phyloP scores from a whole-genome alignment of 2,888 invertebrate species.

The Creontiades dilutus region DNA sequence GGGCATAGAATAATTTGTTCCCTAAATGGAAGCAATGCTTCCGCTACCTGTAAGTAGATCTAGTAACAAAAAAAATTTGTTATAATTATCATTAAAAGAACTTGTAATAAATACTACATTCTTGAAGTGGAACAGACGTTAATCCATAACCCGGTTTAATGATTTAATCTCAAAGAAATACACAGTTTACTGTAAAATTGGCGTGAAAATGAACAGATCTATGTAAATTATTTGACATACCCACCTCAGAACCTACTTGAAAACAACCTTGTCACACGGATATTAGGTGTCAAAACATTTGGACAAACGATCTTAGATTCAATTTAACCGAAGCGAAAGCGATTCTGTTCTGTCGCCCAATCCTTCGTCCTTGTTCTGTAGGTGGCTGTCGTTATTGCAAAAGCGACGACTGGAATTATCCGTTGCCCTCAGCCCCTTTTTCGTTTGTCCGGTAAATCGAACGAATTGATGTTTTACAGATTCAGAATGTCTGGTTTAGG shows the following conservation, averaged over 20 bases:
- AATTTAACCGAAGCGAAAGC: constrained; percentile 11
- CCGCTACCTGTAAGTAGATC: too few relatives aligned
- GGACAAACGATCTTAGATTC: not conserved
- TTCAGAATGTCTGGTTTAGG: not conserved
- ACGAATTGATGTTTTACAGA: constrained; percentile 14
- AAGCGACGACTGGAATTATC: not conserved
- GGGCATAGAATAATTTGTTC: too few relatives aligned
- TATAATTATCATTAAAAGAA: too few relatives aligned
- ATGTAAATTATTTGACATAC: too few relatives aligned
- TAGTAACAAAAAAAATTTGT: too few relatives aligned
- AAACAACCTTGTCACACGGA: not conserved
- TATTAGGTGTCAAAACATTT: not conserved
- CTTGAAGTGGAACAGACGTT: too few relatives aligned
- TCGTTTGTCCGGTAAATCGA: not conserved
- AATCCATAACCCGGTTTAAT: too few relatives aligned
- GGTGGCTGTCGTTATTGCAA: not conserved
- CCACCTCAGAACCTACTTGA: not conserved
- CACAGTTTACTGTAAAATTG: too few relatives aligned
- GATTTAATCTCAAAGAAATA: too few relatives aligned
- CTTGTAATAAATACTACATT: too few relatives aligned
- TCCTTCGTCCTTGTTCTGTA: not conserved
- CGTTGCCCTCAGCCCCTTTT: not conserved
- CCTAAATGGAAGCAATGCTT: too few relatives aligned
- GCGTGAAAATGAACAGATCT: too few relatives aligned
- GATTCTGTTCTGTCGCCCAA: not conserved